A percentile compares a stretch with the other conserved stretches of the same genome.
Conservation (phyloP, 2,797 vertebrate genomes). For the Prunella strophiata region DNA sequence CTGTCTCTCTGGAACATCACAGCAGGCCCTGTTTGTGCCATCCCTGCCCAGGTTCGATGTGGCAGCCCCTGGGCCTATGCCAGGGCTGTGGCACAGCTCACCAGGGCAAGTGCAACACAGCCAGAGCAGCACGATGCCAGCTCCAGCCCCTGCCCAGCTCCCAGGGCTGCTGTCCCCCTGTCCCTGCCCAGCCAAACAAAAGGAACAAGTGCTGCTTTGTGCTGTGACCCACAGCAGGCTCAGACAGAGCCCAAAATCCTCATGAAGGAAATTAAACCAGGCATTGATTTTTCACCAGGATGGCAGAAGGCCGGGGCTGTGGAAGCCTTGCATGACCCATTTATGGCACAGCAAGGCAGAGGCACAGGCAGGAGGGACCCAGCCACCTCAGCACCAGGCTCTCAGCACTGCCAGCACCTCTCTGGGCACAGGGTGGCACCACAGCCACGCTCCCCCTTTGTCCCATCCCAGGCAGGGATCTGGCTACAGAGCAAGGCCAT, state of each 20-base stretch:
- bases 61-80: accelerated
- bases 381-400: not conserved
- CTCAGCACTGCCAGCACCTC: accelerated
- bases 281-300: conserved; percentile 1
- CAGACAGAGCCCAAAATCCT: not conserved
- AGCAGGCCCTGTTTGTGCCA: accelerated
- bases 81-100: not conserved
- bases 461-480: not conserved
- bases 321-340: conserved; percentile 14
- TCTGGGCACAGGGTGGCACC: not conserved
- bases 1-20: accelerated
- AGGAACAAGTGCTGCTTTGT: not conserved
- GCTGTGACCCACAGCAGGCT: accelerated
- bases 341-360: not conserved
- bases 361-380: accelerated
- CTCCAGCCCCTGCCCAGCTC: not conserved
- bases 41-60: accelerated
- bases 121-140: accelerated
- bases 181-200: not conserved
- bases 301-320: not conserved
- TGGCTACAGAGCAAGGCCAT: not conserved
- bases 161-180: accelerated
- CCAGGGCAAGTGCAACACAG: too few species aligned
- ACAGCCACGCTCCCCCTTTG: accelerated
- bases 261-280: not conserved